These are phyloP conservation scores for Melolontha melolontha DNA, from an alignment of 2,888 invertebrate species.

Conservation along the genomic window DNA sequence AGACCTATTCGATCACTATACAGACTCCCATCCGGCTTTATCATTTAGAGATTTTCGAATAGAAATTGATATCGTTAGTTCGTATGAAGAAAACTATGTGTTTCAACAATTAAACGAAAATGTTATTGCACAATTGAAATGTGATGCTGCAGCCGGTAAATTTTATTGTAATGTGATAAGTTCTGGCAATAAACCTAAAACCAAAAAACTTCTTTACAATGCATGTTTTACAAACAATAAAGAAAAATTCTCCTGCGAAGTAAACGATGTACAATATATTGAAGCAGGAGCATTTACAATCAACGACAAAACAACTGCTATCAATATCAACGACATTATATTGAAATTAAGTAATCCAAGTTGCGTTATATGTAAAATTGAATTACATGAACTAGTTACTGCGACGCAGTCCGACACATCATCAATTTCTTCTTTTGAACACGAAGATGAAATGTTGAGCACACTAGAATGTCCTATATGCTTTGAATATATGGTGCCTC, in stretches of 20 bases:
- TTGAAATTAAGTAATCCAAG: slow-evolving; percentile 42
- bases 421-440: neutral
- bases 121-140: slow-evolving; percentile 55
- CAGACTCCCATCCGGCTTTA: slow-evolving; percentile 53
- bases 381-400: neutral
- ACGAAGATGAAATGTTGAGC: slow-evolving; percentile 44
- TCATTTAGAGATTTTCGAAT: slow-evolving; percentile 54
- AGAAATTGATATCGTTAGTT: slow-evolving; percentile 58
- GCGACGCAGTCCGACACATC: neutral
- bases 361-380: slow-evolving; percentile 44
- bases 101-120: slow-evolving; percentile 53
- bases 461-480: slow-evolving; percentile 61
- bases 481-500: slow-evolving; percentile 59
- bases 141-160: slow-evolving; percentile 48
- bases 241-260: neutral
- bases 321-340: slow-evolving; percentile 41
- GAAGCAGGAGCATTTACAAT: neutral
- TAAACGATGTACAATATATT: neutral
- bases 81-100: slow-evolving; percentile 56
- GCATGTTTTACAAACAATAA: slow-evolving; percentile 15
- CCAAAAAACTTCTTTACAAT: slow-evolving; percentile 18
- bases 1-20: slow-evolving; percentile 56
- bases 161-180: slow-evolving; percentile 54
- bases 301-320: slow-evolving; percentile 19
- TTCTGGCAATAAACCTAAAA: slow-evolving; percentile 43